Evolutionary conservation across 2,888 invertebrate genomes (phyloP).

Genomic region (Chymomyza amoena): DNA sequence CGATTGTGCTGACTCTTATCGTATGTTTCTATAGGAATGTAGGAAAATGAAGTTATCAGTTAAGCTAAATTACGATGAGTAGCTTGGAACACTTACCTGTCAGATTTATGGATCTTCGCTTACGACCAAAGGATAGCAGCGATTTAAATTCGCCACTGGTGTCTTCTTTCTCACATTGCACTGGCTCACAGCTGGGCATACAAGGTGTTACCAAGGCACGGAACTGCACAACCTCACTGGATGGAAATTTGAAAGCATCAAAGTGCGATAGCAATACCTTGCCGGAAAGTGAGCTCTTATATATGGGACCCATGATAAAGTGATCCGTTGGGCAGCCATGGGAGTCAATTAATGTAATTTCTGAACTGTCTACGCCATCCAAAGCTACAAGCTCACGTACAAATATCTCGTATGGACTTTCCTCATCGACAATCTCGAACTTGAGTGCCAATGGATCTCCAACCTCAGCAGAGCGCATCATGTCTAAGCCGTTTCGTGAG

Average conservation of each 20-base stretch:
- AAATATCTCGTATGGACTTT: constrained; percentile 97
- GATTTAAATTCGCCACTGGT: constrained; percentile 90
- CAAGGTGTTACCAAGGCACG: constrained; percentile 96
- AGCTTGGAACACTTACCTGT: constrained; percentile 66
- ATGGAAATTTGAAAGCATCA: constrained; percentile 97
- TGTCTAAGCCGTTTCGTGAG: constrained; percentile 89
- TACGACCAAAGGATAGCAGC: constrained; percentile 88
- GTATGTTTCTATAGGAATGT: neutral
- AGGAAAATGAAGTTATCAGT: neutral
- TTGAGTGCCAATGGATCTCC: constrained; percentile 94
- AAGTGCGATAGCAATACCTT: constrained; percentile 93
- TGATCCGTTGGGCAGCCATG: constrained; percentile 96
- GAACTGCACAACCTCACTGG: constrained; percentile 96
- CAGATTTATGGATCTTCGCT: constrained; percentile 84
- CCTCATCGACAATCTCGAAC: constrained; percentile 94
- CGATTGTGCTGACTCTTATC: constrained; percentile 21
- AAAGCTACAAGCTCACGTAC: constrained; percentile 95
- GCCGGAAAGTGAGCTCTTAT: constrained; percentile 88
- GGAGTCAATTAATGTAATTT: constrained; percentile 94
- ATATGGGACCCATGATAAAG: constrained; percentile 95
- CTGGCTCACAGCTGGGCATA: constrained; percentile 95
- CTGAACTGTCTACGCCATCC: constrained; percentile 95
- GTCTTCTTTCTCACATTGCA: constrained; percentile 91
- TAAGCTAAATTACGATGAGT: no score
- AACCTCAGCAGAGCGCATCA: constrained; percentile 92